Evolutionary conservation across 1,140 invertebrate genomes (phyloP).

Genomic region (Drosophila neocordata): DNA sequence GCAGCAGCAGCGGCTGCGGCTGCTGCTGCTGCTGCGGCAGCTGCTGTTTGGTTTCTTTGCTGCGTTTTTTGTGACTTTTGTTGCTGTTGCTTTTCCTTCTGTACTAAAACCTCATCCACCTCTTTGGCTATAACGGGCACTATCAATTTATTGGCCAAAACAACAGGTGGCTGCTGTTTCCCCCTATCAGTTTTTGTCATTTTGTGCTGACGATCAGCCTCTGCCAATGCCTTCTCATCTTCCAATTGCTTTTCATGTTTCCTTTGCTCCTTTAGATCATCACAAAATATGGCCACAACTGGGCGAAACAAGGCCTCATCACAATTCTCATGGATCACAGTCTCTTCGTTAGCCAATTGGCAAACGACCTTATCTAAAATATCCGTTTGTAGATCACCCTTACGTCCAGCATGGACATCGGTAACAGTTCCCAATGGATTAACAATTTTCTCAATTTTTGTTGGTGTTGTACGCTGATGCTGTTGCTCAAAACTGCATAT

Average conservation of each 20-base stretch:
- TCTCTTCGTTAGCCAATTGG: constrained; percentile 80
- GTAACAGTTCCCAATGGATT: constrained; percentile 88
- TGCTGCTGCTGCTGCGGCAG: constrained; percentile 41
- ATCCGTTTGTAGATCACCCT: constrained; percentile 84
- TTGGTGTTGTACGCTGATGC: not conserved
- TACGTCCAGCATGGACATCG: constrained; percentile 82
- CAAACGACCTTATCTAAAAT: constrained; percentile 82
- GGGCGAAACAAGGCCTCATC: constrained; percentile 87
- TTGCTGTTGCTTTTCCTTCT: constrained; percentile 83
- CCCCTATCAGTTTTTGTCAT: not conserved
- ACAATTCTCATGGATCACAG: constrained; percentile 85
- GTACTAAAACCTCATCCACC: constrained; percentile 82
- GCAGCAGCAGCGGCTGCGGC: constrained; percentile 45
- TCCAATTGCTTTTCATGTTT: constrained; percentile 44
- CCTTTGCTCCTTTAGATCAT: constrained; percentile 52
- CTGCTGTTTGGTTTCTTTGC: constrained; percentile 82
- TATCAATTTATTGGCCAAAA: constrained; percentile 72
- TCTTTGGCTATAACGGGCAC: constrained; percentile 81
- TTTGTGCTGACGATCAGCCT: not conserved
- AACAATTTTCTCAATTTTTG: constrained; percentile 85
- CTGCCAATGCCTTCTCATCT: not conserved
- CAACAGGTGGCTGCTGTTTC: constrained; percentile 61
- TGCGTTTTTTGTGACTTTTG: constrained; percentile 77
- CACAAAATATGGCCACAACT: constrained; percentile 83
- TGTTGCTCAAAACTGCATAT: constrained; percentile 63